Base-by-base conservation (phyloP, 2,888 invertebrate genomes). In the Lacanobia wlatinum region DNA sequence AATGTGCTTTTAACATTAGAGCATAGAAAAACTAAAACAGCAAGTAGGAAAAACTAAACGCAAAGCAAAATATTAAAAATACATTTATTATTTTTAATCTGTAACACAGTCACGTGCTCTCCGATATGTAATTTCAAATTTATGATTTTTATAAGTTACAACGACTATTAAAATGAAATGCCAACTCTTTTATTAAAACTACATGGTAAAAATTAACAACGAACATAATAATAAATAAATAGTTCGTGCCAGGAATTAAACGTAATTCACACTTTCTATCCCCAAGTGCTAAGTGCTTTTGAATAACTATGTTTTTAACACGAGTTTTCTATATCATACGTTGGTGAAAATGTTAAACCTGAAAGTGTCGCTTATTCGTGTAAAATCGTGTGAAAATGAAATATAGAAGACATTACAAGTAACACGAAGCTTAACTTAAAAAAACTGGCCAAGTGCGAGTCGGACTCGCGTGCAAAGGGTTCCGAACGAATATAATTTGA, bases 151-250 rank as follows among this genome's bases (percentile, higher is more conserved):
- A 66, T 56, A 70, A 76, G n/a, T 70, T 64, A 16, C 8, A 12
- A 56, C 50, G 48, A 69, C 64, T 62, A 65, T 80, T 66, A 80
- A 80, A 69, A 62, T 46, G 1, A 72, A 79, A 77, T 82, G 67
- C 18, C 72, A 77, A 8, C 7, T 66, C 61, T 34, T 77, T 52
- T 28, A 18, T 21, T 34, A 34, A 10, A 46, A 50, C 21, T 66
- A 43, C n/a, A 28, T 28, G 16, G 12, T 28, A 40, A 28, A 34
- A 18, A 58, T 3, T 66, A 43, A 28, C 40, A 68, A 61, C 12
- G 21, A 53, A 59, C 34, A 60, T 16, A 62, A 21, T 28, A 60
- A 55, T 68, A 60, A 66, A 38, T 60, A 61, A 53, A 48, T 12
- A 16, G 7, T 1, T 50, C 6, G 56, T 65, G 53, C 63, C 62